Base-by-base conservation (phyloP, 2,888 invertebrate genomes). In the Theristus sp. region DNA sequence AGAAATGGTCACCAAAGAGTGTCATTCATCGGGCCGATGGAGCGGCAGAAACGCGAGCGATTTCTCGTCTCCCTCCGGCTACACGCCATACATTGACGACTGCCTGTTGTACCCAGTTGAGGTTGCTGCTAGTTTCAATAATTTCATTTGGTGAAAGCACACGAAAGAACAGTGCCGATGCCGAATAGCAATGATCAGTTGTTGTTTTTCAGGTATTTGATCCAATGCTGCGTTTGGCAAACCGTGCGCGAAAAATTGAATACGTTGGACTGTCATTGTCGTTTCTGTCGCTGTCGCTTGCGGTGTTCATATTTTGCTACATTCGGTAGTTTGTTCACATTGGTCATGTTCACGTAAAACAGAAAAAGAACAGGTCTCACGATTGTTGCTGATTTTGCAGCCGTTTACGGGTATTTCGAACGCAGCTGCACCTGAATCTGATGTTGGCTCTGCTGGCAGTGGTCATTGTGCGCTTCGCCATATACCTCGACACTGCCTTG, bases 231-330 rank as follows among this genome's bases (percentile, higher is more conserved):
- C n/a, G n/a, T n/a, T n/a, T n/a, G n/a, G 60, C 90, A 87, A 75
- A 79, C 83, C 49, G 86, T 89, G 1, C 78, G 84, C 62, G 85
- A 86, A 76, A 81, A n/a, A 75, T 91, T 73, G 91, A 93, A 77
- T 81, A 84, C 27, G 74, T 77, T 26, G 91, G 91, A 1, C 82
- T 89, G 54, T 83, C 83, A 60, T 73, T 86, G 13, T 91, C 91
- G 0, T 77, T 89, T 3, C 73, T 86, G 22, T 83, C 86, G 0
- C 77, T 90, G 30, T 72, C 84, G 22, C 73, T 85, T 26, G 87
- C 89, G 0, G 78, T 91, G 56, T 77, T 82, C 58, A 87, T 91
- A 66, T 90, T 89, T 75, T 83, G 82, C 66, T 82, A 38, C 38
- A 13, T 38, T 38, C 38, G 38, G 38, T 38, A 38, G 87, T 87